phyloP scores from a whole-genome alignment of 2,113 vertebrate species.

The Malurus elegans region DNA sequence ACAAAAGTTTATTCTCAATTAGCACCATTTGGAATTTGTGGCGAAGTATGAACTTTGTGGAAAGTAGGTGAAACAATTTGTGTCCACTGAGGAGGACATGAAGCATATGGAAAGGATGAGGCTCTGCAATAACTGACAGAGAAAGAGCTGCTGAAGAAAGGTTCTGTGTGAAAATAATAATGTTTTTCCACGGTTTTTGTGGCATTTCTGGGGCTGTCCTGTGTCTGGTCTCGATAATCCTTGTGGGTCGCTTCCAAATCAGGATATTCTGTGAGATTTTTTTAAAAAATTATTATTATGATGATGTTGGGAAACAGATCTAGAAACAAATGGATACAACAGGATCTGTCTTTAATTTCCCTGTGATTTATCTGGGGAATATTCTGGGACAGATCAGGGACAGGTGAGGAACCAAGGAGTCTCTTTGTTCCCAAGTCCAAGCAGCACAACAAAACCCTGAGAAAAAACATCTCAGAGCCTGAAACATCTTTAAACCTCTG shows the following conservation, averaged over 20 bases:
- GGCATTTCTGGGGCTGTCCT: neutral
- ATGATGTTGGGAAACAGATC: neutral
- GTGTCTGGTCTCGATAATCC: neutral
- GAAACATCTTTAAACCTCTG: neutral
- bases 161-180: neutral
- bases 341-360: neutral
- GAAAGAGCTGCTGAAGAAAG: neutral
- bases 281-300: neutral
- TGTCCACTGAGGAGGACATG: neutral
- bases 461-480: neutral
- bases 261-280: neutral
- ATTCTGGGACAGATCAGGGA: neutral
- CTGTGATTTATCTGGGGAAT: neutral
- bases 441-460: neutral
- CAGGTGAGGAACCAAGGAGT: neutral
- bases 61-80: neutral
- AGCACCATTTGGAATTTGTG: neutral
- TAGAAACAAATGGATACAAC: neutral
- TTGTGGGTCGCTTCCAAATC: neutral
- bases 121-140: neutral
- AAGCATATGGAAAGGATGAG: neutral
- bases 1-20: neutral
- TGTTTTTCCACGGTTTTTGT: neutral
- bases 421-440: neutral
- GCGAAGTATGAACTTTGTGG: neutral